Percentiles rank a stretch among this genome's conserved stretches.
Evolutionary conservation across 2,797 vertebrate species (phyloP).

Genomic region (Pipistrellus kuhlii): DNA sequence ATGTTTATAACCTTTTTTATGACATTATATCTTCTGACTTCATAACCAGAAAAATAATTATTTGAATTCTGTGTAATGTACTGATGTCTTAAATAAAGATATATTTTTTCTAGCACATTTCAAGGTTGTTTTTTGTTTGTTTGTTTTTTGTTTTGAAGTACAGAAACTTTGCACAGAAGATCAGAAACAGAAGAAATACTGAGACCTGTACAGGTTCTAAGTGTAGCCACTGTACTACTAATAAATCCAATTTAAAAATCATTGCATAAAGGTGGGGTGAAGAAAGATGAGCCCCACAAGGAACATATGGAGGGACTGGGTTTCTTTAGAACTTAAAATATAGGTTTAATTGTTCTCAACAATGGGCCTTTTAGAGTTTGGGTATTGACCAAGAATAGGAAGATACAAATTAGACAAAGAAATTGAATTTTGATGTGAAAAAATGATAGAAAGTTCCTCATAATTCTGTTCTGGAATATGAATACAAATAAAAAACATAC

Average conservation of each 20-base stretch:
- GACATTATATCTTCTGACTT: neutral
- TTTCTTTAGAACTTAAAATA: neutral
- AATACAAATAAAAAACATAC: neutral
- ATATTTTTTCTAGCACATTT: neutral
- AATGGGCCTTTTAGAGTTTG: neutral
- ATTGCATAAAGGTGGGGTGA: fast-evolving
- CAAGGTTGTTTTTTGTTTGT: neutral
- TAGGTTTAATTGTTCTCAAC: neutral
- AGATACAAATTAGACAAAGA: neutral
- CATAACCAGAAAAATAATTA: neutral
- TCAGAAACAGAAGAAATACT: neutral
- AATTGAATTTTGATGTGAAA: neutral
- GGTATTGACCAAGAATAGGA: neutral
- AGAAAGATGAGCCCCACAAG: neutral
- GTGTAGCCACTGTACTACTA: too few relatives aligned
- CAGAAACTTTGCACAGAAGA: neutral
- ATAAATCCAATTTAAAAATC: neutral
- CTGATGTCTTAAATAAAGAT: neutral
- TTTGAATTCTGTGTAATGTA: neutral
- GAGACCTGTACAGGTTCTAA: neutral
- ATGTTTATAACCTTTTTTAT: neutral
- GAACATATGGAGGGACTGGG: fast-evolving
- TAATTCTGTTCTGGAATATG: neutral
- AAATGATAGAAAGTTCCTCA: neutral
- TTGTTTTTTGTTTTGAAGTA: neutral